Evolutionary conservation across 30 jellyfish, hydroid and myxozoan genomes (phyloP).

Genomic region (Cassiopea andromeda): DNA sequence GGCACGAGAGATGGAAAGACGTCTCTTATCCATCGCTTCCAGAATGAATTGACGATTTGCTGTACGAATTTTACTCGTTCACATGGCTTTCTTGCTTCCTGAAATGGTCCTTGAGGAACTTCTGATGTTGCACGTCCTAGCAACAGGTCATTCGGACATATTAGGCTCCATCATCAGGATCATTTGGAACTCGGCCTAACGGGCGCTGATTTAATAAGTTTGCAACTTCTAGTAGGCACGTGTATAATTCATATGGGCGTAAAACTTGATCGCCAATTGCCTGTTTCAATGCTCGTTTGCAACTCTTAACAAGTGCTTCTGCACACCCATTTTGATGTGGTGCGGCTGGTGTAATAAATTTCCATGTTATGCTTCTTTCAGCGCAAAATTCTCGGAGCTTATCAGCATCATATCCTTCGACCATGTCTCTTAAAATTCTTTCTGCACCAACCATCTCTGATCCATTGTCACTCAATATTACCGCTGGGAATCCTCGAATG

Average conservation of each 20-base stretch:
- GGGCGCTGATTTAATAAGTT: slow-evolving; percentile 70
- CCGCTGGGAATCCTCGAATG: slow-evolving; percentile 74
- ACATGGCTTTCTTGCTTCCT: slow-evolving; percentile 52
- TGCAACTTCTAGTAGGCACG: slow-evolving; percentile 70
- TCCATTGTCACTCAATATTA: slow-evolving; percentile 72
- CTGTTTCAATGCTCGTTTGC: slow-evolving; percentile 43
- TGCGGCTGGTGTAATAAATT: slow-evolving; percentile 74
- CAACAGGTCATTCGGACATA: slow-evolving; percentile 75
- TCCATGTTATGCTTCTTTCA: slow-evolving; percentile 69
- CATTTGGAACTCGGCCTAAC: slow-evolving; percentile 72
- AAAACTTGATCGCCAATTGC: slow-evolving; percentile 72
- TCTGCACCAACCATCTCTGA: slow-evolving; percentile 75
- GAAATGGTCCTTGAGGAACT: slow-evolving; percentile 84
- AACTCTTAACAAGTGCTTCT: slow-evolving; percentile 71
- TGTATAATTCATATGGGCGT: slow-evolving; percentile 64
- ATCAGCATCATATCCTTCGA: slow-evolving; percentile 50
- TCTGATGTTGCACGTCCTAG: slow-evolving; percentile 79
- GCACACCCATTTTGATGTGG: slow-evolving; percentile 81
- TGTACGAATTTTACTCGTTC: slow-evolving; percentile 70
- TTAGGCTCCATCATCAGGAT: slow-evolving; percentile 89
- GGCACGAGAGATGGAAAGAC: slow-evolving; percentile 69
- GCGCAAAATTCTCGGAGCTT: slow-evolving; percentile 60
- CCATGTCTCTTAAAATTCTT: slow-evolving; percentile 49
- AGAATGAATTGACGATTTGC: slow-evolving; percentile 65
- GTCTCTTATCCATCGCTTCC: slow-evolving; percentile 72